A percentile compares a stretch with the other conserved stretches of the same genome.
These are phyloP conservation scores for Microtus pennsylvanicus DNA, from an alignment of 2,113 vertebrate genomes.

Conservation along the genomic window DNA sequence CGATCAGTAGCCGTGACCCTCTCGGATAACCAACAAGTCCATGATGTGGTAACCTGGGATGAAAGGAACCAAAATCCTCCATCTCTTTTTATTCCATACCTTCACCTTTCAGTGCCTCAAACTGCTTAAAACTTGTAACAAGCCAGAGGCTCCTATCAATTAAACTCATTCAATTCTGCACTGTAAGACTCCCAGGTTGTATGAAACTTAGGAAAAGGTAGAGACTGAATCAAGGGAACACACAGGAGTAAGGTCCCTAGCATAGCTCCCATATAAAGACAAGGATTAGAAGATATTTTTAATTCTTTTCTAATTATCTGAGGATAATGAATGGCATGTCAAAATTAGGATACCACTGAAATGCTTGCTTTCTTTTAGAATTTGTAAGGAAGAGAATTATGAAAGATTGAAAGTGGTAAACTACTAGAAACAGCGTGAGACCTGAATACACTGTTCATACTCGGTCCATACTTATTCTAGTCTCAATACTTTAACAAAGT, in stretches of 20 bases:
- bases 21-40: neutral
- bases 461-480: neutral
- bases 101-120: neutral
- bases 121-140: neutral
- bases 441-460: neutral
- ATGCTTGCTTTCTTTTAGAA: neutral
- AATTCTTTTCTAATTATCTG: neutral
- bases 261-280: neutral
- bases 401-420: neutral
- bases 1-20: accelerated
- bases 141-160: neutral
- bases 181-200: neutral
- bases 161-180: neutral
- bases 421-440: neutral
- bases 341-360: neutral
- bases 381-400: neutral
- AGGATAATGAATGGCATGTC: neutral
- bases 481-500: neutral
- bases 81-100: no score
- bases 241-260: no score
- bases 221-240: no score
- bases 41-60: neutral
- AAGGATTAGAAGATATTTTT: neutral
- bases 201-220: neutral
- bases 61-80: no score